Evolutionary conservation across 2,113 vertebrate species (phyloP), one percentile per base, ranked within the genome.

Genomic region (Oryzias curvinotus): DNA sequence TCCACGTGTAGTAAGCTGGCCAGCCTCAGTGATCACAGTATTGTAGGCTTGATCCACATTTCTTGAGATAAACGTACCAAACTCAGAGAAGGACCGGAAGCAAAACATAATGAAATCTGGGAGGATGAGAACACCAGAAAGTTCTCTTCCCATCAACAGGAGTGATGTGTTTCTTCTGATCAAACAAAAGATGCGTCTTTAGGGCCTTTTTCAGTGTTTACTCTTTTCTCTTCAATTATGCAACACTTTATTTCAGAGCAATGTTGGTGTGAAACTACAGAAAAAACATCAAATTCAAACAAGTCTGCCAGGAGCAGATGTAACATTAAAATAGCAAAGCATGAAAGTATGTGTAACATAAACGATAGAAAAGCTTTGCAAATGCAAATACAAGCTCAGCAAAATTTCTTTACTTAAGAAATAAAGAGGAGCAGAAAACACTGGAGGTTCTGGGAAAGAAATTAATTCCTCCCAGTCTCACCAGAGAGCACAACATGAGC

Each of bases 281-380:
- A 23, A 23, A 23, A 36, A 36, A 36, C 3, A 10, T 36, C 8
- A 36, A 10, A 36, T 12, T 36, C 8, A 36, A 36, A 12, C 5
- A 7, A 36, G 36, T 36, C 36, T 36, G 36, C 36, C 36, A 36
- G 36, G 36, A 36, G 36, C 36, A 36, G 36, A 36, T 36, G 36
- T 36, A 12, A 36, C 36, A 12, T 36, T 36, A 67, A 44, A 51
- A 53, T 53, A 57, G 36, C 25, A 46, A 62, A 21, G 57, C 19
- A 70, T 63, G 46, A 81, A 84, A 52, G 62, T 69, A 76, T 10
- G 50, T 61, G 75, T 73, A 64, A 44, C 67, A 83, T 83, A 71
- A 85, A 89, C 89, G 73, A 86, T 82, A 68, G 56, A 89, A 51
- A 71, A 55, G 75, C 67, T 58, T n/a, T 7, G 62, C 15, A 74